Evolutionary conservation across 2,113 vertebrate genomes (phyloP), one percentile per base, ranked within the genome.

Genomic region (Ascaphus truei): DNA sequence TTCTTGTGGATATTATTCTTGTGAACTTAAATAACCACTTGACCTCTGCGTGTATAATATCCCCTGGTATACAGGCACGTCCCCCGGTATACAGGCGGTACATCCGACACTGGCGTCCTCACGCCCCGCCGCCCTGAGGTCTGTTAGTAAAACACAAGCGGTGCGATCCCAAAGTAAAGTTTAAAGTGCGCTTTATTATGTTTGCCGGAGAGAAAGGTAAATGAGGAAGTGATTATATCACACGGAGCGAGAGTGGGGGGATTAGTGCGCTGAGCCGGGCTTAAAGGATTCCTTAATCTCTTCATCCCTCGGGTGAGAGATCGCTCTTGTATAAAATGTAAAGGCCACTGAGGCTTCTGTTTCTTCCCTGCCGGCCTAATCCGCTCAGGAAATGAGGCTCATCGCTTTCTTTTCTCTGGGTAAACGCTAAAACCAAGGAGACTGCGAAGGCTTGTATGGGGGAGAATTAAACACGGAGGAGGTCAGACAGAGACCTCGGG

Each of bases 271-370:
- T 84, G 84, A 83, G 31, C 77, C 75, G 75, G 86, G 91, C 86
- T 92, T 93, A 92, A 94, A 93, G 90, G 81, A 86, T 72, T 76
- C 84, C 89, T 91, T 96, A 95, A 96, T 96, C 92, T 91, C 84
- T 92, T 80, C 93, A 94, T 96, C 93, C 91, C 95, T 85, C 81
- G 76, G 89, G 93, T 95, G 91, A 96, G 90, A 92, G 95, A 92
- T 96, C 92, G 92, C 72, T 78, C 86, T 92, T 89, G 89, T 91
- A 91, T 90, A 90, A 30, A 12, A 30, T 90, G 85, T 87, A 87
- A 85, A 91, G 89, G 88, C 83, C 85, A 62, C 83, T 83, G 82
- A 86, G 80, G 84, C 85, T 87, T 88, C 85, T 91, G 87, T 91
- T 87, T 88, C 88, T 85, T 83, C 84, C 30, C 75, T 83, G 84